These are phyloP conservation scores for Chionodraco myersi DNA, from an alignment of 2,113 vertebrate species.

Conservation along the genomic window DNA sequence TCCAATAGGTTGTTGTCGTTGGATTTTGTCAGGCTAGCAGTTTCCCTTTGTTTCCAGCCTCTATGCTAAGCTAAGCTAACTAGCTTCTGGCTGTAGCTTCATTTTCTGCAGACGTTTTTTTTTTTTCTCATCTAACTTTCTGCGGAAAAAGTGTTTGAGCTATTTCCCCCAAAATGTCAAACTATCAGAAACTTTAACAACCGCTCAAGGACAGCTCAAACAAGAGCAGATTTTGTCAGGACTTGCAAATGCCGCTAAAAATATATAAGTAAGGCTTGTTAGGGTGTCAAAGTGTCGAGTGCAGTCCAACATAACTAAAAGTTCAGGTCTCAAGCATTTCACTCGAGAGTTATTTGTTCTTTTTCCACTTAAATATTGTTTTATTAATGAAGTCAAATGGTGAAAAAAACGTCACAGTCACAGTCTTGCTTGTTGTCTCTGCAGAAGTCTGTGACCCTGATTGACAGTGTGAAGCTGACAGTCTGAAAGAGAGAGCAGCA, in stretches of 20 bases:
- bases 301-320: slow-evolving; percentile 6
- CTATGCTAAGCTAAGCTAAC: no score
- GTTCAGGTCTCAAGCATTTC: slow-evolving; percentile 30
- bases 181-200: no score
- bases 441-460: slow-evolving; percentile 44
- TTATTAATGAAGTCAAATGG: slow-evolving; percentile 50
- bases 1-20: no score
- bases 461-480: slow-evolving; percentile 55
- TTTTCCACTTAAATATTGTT: slow-evolving; percentile 14
- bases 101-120: no score
- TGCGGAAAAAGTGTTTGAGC: no score
- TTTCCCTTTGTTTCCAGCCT: no score
- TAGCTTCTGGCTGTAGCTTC: no score
- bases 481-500: slow-evolving; percentile 24
- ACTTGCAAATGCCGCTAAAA: slow-evolving; percentile 14
- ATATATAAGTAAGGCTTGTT: slow-evolving; percentile 11
- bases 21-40: no score
- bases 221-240: not conserved
- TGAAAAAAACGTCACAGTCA: slow-evolving; percentile 57
- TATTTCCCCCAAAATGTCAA: no score
- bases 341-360: slow-evolving; percentile 22
- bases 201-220: no score
- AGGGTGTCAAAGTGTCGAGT: slow-evolving; percentile 26
- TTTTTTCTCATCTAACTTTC: no score
- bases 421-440: not conserved